phyloP scores from a whole-genome alignment of 2,888 invertebrate genomes.

The Acrocyrtus sp. region DNA sequence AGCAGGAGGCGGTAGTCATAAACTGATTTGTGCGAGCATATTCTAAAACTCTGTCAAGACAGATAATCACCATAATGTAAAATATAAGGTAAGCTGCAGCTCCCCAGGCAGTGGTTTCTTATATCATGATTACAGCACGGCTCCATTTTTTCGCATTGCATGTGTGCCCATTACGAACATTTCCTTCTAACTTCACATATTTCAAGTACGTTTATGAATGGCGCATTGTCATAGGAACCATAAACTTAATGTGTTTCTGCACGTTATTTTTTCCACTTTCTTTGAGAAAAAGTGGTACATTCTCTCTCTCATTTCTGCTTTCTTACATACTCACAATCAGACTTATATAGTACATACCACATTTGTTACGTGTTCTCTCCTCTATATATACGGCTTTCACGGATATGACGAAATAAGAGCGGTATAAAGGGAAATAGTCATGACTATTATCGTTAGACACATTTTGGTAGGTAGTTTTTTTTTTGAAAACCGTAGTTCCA shows the following conservation, averaged over 20 bases:
- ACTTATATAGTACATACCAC: background rate
- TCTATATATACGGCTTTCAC: no score
- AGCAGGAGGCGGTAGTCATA: conserved; percentile 21
- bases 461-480: background rate
- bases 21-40: conserved; percentile 50
- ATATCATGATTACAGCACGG: conserved; percentile 39
- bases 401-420: no score
- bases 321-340: background rate
- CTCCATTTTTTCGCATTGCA: conserved; percentile 1
- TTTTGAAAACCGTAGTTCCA: background rate
- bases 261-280: conserved; percentile 21
- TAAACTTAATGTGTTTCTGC: conserved; percentile 52
- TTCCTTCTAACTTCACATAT: conserved; percentile 8
- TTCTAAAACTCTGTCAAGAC: conserved; percentile 38
- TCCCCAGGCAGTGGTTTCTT: conserved; percentile 46
- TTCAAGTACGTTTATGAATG: conserved; percentile 7
- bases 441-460: background rate
- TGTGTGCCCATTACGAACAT: conserved; percentile 22
- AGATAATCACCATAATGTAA: conserved; percentile 52
- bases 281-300: conserved; percentile 20
- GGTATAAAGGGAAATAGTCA: no score
- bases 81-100: conserved; percentile 47
- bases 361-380: no score
- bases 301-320: conserved; percentile 8
- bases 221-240: conserved; percentile 47